Base-by-base conservation (phyloP, 2,113 vertebrate species). In the Phrynocephalus versicolor region DNA sequence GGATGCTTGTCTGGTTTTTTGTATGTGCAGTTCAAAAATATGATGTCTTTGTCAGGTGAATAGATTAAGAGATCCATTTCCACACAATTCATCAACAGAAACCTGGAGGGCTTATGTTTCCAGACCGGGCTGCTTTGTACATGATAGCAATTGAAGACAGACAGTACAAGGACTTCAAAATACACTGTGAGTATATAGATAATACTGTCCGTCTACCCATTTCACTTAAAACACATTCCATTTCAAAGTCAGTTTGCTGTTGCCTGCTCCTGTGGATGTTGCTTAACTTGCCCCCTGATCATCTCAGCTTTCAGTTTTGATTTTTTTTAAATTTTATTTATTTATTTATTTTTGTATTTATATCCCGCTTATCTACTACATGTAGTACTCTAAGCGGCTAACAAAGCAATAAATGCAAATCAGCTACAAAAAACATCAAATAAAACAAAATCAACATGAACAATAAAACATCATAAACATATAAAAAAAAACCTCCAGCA, bases 121-220 rank as follows among this genome's bases (percentile, higher is more conserved):
- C 99, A 91, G 98, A 99, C 96, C 97, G 99, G 84, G 99, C 99
- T 89, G 97, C 98, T 88, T 96, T 99, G 92, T 99, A 99, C 89
- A 96, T 99, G 95, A 96, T 98, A 95, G 99, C 98, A 92, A 99
- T 99, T 71, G 99, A 99, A 95, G 99, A 99, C 95, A 96, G 98
- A 90, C 98, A 99, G 89, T 99, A 99, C 95, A 99, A 99, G 95
- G 98, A 99, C 97, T 99, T 99, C 97, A 99, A 99, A 96, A 99
- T 99, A 89, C 98, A 99, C 92, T 99, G 99, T 99, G 90, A 99
- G 98, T 97, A 88, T 58, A 67, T 0, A 0, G 78, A 2, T 58
- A 39, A 58, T 30, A 19, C 27, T 57, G n/a, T 14, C 6, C 5
- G 18, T 21, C 27, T 33, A 10, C 30, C 0, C 79, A 30, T 39